Percentiles rank a stretch among this genome's conserved stretches.
Conservation (phyloP, 2,888 invertebrate genomes). For the Gymnosoma rotundatum region DNA sequence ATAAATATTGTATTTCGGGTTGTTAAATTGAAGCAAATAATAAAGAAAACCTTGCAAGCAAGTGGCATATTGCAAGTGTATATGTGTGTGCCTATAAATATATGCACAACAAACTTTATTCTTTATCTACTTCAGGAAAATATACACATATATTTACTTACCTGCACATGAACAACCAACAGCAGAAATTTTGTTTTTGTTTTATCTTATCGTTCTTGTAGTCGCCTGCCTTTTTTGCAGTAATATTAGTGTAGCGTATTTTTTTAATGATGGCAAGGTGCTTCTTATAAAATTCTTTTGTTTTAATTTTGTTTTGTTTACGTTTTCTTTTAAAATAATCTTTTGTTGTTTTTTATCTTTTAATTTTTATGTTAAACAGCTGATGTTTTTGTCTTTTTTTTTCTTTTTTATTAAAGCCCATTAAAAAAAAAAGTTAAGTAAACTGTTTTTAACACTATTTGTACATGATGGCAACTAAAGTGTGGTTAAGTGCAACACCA, state of each 20-base stretch:
- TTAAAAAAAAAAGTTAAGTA: slow-evolving; percentile 30
- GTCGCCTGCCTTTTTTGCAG: background rate
- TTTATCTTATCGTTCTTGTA: slow-evolving; percentile 26
- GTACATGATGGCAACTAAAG: slow-evolving; percentile 42
- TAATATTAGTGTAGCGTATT: slow-evolving; percentile 16
- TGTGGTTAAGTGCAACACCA: slow-evolving; percentile 58
- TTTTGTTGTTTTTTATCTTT: slow-evolving; percentile 21
- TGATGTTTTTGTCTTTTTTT: slow-evolving; percentile 42
- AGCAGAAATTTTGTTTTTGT: slow-evolving; percentile 20
- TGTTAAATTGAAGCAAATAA: background rate
- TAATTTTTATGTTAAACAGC: slow-evolving; percentile 52
- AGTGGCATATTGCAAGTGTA: slow-evolving; percentile 27
- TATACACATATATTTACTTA: background rate
- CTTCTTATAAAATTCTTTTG: slow-evolving; percentile 60
- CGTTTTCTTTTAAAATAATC: background rate
- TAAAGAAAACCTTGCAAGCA: slow-evolving; percentile 27
- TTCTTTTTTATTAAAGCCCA: slow-evolving; percentile 34
- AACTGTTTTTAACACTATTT: slow-evolving; percentile 35
- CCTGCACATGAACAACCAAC: background rate
- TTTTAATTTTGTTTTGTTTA: slow-evolving; percentile 29
- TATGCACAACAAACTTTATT: slow-evolving; percentile 2
- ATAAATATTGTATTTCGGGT: slow-evolving; percentile 5
- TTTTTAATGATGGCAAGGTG: slow-evolving; percentile 54
- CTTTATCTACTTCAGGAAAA: slow-evolving; percentile 15
- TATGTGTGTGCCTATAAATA: background rate